Conservation (phyloP, 2,797 vertebrate species). For the Bradypodion ventrale region DNA sequence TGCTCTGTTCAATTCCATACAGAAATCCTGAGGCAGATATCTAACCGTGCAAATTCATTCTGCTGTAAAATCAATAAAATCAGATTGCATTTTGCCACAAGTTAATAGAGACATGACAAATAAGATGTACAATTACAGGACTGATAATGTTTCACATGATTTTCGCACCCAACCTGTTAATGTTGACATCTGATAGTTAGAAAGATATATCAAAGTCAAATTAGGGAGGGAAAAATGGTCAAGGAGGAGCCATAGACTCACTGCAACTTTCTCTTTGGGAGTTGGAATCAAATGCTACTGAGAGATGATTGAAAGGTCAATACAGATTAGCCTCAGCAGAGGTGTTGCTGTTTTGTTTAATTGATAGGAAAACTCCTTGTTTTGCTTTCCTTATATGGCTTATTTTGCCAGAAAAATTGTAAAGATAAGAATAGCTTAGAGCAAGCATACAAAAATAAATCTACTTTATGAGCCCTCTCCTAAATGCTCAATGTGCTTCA, state of each 20-base stretch:
- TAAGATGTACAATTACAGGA: conserved; percentile 10
- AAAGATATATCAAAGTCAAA: conserved; percentile 64
- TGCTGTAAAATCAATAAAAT: conserved; percentile 55
- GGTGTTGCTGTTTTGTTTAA: conserved; percentile 45
- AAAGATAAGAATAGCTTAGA: conserved; percentile 9
- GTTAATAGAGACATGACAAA: conserved; percentile 45
- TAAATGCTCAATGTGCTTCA: background rate
- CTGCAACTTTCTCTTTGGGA: conserved; percentile 30
- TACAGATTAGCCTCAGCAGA: conserved; percentile 31
- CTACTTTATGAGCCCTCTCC: background rate
- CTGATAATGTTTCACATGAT: conserved; percentile 8
- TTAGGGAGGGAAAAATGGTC: conserved; percentile 30
- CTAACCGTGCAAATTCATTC: conserved; percentile 49
- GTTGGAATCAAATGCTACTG: conserved; percentile 43
- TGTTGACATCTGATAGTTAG: conserved; percentile 48
- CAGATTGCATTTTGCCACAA: conserved; percentile 47
- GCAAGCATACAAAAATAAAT: background rate
- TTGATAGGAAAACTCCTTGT: conserved; percentile 48
- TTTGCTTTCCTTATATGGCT: conserved; percentile 57
- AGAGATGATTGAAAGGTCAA: conserved; percentile 58
- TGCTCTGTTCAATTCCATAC: background rate
- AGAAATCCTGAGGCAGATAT: conserved; percentile 44
- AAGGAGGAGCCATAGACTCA: conserved; percentile 36
- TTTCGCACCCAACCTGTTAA: conserved; percentile 47
- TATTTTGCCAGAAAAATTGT: conserved; percentile 52